These are phyloP conservation scores for Drosophila testacea DNA, from an alignment of 2,888 invertebrate genomes.

Conservation along the genomic window DNA sequence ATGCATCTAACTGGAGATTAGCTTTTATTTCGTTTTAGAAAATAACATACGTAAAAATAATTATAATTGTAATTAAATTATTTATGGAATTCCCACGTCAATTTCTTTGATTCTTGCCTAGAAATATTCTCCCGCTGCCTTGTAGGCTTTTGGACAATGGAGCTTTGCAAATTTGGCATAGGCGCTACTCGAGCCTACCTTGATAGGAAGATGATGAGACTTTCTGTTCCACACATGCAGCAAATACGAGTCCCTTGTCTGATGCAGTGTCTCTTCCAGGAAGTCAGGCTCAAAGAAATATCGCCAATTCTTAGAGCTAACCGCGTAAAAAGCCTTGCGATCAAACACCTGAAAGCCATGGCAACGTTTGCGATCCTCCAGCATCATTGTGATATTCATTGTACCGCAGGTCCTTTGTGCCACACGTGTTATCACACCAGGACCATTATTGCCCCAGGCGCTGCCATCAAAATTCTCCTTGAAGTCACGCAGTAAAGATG, in stretches of 20 bases:
- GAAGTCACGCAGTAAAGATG: slow-evolving; percentile 86
- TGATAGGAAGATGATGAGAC: slow-evolving; percentile 66
- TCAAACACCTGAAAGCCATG: slow-evolving; percentile 88
- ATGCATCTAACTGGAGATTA: slow-evolving; percentile 86
- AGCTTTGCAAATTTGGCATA: slow-evolving; percentile 79
- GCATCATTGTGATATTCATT: slow-evolving; percentile 86
- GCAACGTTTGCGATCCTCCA: slow-evolving; percentile 85
- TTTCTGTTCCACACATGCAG: slow-evolving; percentile 84
- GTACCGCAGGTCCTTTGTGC: slow-evolving; percentile 86
- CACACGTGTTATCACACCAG: slow-evolving; percentile 88
- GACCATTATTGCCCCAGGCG: slow-evolving; percentile 86
- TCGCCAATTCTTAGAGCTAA: slow-evolving; percentile 87
- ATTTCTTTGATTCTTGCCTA: neutral
- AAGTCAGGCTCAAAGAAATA: slow-evolving; percentile 87
- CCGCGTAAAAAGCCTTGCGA: slow-evolving; percentile 89
- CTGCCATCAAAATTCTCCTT: slow-evolving; percentile 86
- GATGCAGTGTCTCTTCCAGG: slow-evolving; percentile 80
- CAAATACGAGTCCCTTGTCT: slow-evolving; percentile 76
- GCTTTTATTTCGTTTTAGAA: slow-evolving; percentile 42
- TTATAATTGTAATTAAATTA: slow-evolving; percentile 2
- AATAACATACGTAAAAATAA: slow-evolving; percentile 12
- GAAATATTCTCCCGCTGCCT: slow-evolving; percentile 67
- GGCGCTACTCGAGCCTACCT: slow-evolving; percentile 77
- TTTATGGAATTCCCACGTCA: neutral
- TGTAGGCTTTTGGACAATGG: slow-evolving; percentile 82